These are phyloP conservation scores for Pararge aegeria DNA, from an alignment of 1,140 invertebrate species.

Conservation along the genomic window DNA sequence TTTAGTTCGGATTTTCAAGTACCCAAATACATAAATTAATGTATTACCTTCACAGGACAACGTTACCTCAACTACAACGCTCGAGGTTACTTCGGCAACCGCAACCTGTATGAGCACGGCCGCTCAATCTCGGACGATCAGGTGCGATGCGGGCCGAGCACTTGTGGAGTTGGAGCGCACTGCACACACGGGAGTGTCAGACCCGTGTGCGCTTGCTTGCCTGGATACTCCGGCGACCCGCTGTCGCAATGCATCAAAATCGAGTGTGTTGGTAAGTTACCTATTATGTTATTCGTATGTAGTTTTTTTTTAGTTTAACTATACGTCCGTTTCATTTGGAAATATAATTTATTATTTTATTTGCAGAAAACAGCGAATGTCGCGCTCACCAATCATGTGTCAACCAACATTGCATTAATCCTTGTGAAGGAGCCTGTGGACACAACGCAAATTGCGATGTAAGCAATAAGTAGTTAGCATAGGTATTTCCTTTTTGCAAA, in stretches of 20 bases:
- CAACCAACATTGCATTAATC: slow-evolving; percentile 88
- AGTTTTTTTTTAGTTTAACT: too few relatives aligned
- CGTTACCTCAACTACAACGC: slow-evolving; percentile 62
- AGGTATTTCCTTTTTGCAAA: too few relatives aligned
- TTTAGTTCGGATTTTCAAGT: too few relatives aligned
- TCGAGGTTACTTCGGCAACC: slow-evolving; percentile 48
- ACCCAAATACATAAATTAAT: too few relatives aligned
- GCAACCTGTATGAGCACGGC: slow-evolving; percentile 62
- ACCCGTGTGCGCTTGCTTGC: slow-evolving; percentile 86
- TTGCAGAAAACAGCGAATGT: slow-evolving; percentile 80
- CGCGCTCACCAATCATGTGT: slow-evolving; percentile 86
- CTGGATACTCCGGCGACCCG: slow-evolving; percentile 87
- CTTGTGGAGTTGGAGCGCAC: slow-evolving; percentile 83
- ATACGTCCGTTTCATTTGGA: too few relatives aligned
- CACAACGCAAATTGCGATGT: slow-evolving; percentile 85
- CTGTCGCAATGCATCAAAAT: slow-evolving; percentile 82
- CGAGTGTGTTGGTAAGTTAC: slow-evolving; percentile 81
- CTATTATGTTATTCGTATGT: too few relatives aligned
- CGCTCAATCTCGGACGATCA: slow-evolving; percentile 65
- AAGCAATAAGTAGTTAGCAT: slow-evolving; percentile 49
- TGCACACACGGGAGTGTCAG: slow-evolving; percentile 82
- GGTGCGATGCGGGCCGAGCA: slow-evolving; percentile 64
- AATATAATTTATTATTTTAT: too few relatives aligned
- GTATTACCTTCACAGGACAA: slow-evolving; percentile 42
- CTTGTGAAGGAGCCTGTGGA: slow-evolving; percentile 89